These are phyloP conservation scores for Lobophora halterata DNA, from an alignment of 2,888 invertebrate genomes.

Conservation along the genomic window DNA sequence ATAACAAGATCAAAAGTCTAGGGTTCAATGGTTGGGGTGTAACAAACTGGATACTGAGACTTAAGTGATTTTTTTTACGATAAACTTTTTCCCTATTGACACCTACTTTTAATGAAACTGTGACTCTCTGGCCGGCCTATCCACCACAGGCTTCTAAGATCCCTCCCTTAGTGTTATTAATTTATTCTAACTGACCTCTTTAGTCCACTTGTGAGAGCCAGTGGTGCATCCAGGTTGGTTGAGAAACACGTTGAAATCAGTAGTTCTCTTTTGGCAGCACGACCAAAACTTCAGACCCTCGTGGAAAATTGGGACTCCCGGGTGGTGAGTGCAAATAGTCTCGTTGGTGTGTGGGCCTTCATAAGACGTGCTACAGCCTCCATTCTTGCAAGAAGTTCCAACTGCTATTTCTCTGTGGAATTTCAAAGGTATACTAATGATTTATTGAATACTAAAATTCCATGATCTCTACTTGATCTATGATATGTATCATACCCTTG, in stretches of 20 bases:
- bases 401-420: constrained; percentile 73
- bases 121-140: no score
- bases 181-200: constrained; percentile 83
- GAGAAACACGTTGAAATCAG: constrained; percentile 95
- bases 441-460: no score
- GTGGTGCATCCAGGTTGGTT: constrained; percentile 94
- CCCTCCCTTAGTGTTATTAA: no score
- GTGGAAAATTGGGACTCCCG: constrained; percentile 95
- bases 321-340: constrained; percentile 88
- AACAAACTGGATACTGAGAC: no score
- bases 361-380: constrained; percentile 87
- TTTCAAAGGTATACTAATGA: constrained; percentile 17
- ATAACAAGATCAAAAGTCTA: no score
- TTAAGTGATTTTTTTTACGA: no score
- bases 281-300: constrained; percentile 99
- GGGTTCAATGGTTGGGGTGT: no score
- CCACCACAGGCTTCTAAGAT: no score
- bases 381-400: constrained; percentile 93
- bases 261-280: constrained; percentile 95
- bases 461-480: no score
- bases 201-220: constrained; percentile 93
- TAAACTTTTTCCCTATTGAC: no score
- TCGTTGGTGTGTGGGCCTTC: constrained; percentile 83
- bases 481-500: constrained; percentile 52
- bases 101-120: no score